Conservation (phyloP, 2,888 invertebrate genomes). For the Bibio marci region DNA sequence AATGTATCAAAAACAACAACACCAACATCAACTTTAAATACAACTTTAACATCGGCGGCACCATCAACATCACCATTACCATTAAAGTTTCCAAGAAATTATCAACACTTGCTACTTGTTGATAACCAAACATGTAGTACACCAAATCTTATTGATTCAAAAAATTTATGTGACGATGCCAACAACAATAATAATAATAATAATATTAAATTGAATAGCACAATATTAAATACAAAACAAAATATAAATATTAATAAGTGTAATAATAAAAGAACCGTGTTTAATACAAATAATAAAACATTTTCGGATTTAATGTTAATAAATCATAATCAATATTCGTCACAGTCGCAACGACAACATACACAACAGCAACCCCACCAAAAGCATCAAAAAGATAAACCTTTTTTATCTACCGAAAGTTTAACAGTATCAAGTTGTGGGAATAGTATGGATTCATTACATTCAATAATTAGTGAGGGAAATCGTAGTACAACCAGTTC, state of each 20-base stretch:
- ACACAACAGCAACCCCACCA: not conserved
- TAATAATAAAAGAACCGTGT: conserved; percentile 46
- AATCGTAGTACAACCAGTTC: conserved; percentile 73
- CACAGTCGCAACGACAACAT: no score
- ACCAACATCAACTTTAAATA: conserved; percentile 6
- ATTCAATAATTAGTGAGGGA: conserved; percentile 76
- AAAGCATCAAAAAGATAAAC: conserved; percentile 17
- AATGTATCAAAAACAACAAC: conserved; percentile 13
- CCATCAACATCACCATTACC: conserved; percentile 73
- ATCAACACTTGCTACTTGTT: conserved; percentile 8
- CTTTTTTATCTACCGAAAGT: conserved; percentile 56
- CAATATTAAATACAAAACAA: conserved; percentile 42
- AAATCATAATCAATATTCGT: no score
- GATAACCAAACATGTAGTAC: conserved; percentile 51
- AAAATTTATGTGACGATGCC: conserved; percentile 39
- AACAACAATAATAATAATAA: conserved; percentile 27
- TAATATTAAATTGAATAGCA: not conserved
- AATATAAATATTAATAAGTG: conserved; percentile 38
- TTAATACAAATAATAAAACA: not conserved
- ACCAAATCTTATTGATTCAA: conserved; percentile 49
- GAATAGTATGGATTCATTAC: conserved; percentile 72
- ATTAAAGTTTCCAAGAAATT: conserved; percentile 55
- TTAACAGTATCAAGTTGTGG: conserved; percentile 78
- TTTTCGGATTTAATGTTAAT: no score
- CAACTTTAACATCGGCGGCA: conserved; percentile 47